A percentile compares a stretch with the other conserved stretches of the same genome.
Conservation (phyloP, 1,140 invertebrate species). For the Macrosteles quadrilineatus region DNA sequence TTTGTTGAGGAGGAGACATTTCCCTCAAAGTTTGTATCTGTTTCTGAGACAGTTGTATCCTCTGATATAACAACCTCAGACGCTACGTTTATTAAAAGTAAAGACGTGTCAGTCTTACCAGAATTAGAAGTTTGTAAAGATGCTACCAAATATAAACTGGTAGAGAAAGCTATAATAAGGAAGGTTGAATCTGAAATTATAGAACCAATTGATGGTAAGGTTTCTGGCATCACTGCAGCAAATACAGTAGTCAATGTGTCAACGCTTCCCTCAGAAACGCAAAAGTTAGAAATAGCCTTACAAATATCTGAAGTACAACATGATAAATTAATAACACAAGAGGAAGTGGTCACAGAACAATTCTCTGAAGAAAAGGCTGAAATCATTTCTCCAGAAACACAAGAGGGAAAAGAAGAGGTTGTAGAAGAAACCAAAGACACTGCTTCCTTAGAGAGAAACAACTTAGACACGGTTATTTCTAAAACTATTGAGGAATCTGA, state of each 20-base stretch:
- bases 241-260: background rate
- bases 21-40: no score
- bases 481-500: background rate
- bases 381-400: background rate
- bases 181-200: no score
- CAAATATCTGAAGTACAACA: background rate
- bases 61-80: no score
- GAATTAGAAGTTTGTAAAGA: no score
- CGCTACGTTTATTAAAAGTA: no score
- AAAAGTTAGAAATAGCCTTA: background rate
- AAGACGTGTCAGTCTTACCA: no score
- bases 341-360: background rate
- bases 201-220: background rate
- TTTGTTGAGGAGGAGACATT: no score
- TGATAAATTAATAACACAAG: conserved; percentile 1
- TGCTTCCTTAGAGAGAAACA: background rate
- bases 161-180: no score
- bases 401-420: background rate
- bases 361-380: background rate
- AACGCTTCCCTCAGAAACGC: background rate
- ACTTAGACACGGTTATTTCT: background rate
- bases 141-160: no score
- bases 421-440: background rate
- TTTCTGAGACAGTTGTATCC: no score
- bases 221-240: background rate